Percentiles rank a stretch among this genome's conserved stretches.
phyloP scores from a whole-genome alignment of 2,797 vertebrate genomes.

The Podarcis lilfordi region DNA sequence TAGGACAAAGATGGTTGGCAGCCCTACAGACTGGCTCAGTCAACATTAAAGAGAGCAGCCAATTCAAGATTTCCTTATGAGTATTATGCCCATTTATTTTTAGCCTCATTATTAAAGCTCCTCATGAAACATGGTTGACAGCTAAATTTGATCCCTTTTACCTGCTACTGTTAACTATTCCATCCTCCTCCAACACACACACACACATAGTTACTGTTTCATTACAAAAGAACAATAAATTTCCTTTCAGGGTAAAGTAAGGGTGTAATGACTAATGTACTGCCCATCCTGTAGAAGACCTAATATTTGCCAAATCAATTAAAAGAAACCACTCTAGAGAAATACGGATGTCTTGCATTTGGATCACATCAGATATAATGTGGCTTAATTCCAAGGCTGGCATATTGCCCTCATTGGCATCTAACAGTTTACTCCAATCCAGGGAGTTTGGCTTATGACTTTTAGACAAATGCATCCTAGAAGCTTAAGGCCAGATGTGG shows the following conservation, averaged over 20 bases:
- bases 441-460: conserved; percentile 80
- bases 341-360: conserved; percentile 57
- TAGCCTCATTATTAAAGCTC: conserved; percentile 74
- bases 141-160: conserved; percentile 73
- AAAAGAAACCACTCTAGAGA: conserved; percentile 78
- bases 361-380: conserved; percentile 72
- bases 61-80: conserved; percentile 64
- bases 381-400: conserved; percentile 76
- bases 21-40: conserved; percentile 66
- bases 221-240: conserved; percentile 78
- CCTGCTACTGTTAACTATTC: conserved; percentile 69
- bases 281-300: conserved; percentile 72
- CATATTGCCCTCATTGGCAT: conserved; percentile 77
- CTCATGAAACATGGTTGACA: conserved; percentile 75
- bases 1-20: conserved; percentile 76
- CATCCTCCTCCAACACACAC: conserved; percentile 30
- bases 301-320: conserved; percentile 80
- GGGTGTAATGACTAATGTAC: conserved; percentile 70
- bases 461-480: conserved; percentile 83
- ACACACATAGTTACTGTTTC: conserved; percentile 60
- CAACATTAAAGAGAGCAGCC: conserved; percentile 71
- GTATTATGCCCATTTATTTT: conserved; percentile 72
- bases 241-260: conserved; percentile 74
- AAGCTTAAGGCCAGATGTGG: conserved; percentile 77
- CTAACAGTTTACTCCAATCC: conserved; percentile 70